Base-by-base conservation (phyloP, 92 coral and sea anemone genomes). In the Umimayanthus chanpuru region DNA sequence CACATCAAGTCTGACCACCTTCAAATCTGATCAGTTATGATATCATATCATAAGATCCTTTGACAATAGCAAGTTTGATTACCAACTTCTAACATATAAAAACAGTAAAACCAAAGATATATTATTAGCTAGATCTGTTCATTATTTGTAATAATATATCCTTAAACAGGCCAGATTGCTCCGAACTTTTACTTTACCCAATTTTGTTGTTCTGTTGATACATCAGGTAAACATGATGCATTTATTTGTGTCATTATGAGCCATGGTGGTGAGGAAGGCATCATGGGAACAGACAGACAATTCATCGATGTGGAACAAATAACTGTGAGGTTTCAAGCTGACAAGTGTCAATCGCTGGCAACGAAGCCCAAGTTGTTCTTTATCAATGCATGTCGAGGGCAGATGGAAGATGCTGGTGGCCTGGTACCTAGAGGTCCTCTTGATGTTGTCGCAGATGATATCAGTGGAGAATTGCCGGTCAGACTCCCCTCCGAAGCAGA, bases 351-450 rank as follows among this genome's bases (percentile, higher is more conserved):
- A n/a, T 77, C 89, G 65, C 64, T 97, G 81, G 87, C 88, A n/a
- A 92, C 94, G 67, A 97, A 97, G 79, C 99, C 99, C 29, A 97
- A 97, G 88, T 85, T 97, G 73, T 95, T 97, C 92, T 97, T 97
- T 89, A 81, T 97, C 56, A 95, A 94, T 77, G 98, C 98, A 12
- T 97, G 99, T 85, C 89, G 99, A 56, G 99, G 99, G 0, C 81
- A 82, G 9, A 88, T 90, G 55, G 89, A 85, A 25, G 99, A 97
- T 79, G 44, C 76, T 18, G 98, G 99, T 11, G 79, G 74, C 26
- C 23, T 71, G 61, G 91, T 88, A 3, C 85, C 93, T 25, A 67
- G 86, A 29, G 90, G 83, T 4, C 44, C 77, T 61, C 2, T 56
- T 26, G 73, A 70, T 49, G 83, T 94, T 6, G 93, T 88, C 64